Evolutionary conservation across 2,797 vertebrate genomes (phyloP), one percentile per base, ranked within the genome.

Genomic region (Acanthopagrus latus): DNA sequence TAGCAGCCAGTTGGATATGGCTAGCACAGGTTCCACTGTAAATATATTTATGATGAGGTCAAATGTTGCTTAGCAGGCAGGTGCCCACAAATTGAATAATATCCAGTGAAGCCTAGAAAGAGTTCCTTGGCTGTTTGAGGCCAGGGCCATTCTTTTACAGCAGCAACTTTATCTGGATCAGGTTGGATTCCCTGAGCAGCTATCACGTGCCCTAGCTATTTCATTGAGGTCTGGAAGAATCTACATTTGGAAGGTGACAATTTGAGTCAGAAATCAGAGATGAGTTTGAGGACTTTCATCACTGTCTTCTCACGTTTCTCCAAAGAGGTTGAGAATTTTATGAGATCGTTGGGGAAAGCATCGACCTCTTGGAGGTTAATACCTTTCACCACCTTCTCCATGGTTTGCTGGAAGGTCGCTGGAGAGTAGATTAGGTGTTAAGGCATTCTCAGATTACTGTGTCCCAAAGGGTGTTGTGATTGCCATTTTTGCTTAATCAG

Each of bases 161-260:
- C 55, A 6, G 55, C 56, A 38, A 33, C 56, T 58, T 58, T 38
- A 0, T 58, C 27, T 1, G 21, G 21, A 5, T 54, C 51, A 23
- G 51, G 51, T 3, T 54, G 51, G 3, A 54, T 54, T 3, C 51
- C n/a, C 21, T 21, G n/a, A 12, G 51, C 51, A 3, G 21, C 23
- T 54, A 54, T 54, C n/a, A 54, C 51, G 13, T 54, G 51, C 9
- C 51, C n/a, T 21, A 54, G 21, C 2, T 54, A 23, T 23, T 12
- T 54, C 4, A 52, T 51, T 23, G n/a, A 52, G 12, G 51, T 52
- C 21, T 52, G 51, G 9, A 52, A 23, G 23, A 52, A 57, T 17
- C 18, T 57, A 4, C 55, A 57, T 57, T 57, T 33, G 55, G 55
- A 57, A 7, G 55, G 55, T 55, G 55, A 57, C 55, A 57, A 9